Evolutionary conservation across 2,113 vertebrate genomes (phyloP).

Genomic region (Boulengeromyrus knoepffleri): DNA sequence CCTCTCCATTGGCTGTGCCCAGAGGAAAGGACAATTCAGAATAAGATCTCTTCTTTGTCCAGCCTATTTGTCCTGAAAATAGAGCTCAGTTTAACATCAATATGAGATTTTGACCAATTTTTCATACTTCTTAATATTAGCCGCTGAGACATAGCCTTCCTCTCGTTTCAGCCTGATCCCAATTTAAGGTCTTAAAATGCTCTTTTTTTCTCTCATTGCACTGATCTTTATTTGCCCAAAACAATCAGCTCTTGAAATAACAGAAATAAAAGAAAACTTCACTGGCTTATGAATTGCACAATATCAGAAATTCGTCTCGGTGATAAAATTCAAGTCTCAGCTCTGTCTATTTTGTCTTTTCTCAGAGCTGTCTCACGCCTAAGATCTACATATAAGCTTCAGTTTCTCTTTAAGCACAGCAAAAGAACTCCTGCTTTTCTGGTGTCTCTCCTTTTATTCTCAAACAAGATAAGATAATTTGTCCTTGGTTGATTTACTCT

Average conservation of each 20-base stretch:
- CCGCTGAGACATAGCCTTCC: background rate
- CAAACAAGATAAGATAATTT: background rate
- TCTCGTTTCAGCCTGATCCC: background rate
- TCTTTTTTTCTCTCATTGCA: background rate
- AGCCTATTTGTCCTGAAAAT: background rate
- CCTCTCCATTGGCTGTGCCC: background rate
- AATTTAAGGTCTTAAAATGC: background rate
- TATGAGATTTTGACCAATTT: background rate
- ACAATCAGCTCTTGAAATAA: background rate
- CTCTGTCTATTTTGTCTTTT: background rate
- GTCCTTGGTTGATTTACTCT: background rate
- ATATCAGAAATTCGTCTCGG: background rate
- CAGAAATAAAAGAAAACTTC: background rate
- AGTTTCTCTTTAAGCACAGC: background rate
- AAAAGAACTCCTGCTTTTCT: background rate
- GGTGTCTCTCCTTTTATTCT: background rate
- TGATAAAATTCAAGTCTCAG: background rate
- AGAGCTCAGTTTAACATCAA: background rate
- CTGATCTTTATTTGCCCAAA: background rate
- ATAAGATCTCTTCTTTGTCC: background rate
- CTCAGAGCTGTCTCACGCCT: background rate
- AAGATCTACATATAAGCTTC: background rate
- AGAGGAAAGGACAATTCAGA: background rate
- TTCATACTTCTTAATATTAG: background rate
- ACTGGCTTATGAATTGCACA: background rate